Percentiles rank a stretch among this genome's conserved stretches.
Evolutionary conservation across 2,797 vertebrate species (phyloP).

Genomic region (Fratercula arctica): DNA sequence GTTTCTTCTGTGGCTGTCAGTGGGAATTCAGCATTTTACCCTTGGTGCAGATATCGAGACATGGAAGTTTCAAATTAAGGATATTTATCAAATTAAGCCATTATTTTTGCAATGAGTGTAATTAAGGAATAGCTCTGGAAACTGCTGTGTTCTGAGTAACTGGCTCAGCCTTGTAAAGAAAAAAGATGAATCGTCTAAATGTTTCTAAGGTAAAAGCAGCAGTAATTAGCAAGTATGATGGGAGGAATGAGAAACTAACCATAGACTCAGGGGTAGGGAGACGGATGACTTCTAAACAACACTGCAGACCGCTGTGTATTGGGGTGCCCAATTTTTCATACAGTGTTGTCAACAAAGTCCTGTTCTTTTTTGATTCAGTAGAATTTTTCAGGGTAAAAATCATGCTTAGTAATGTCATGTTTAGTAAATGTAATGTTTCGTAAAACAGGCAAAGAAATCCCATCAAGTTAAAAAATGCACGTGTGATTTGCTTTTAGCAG

Average conservation of each 20-base stretch:
- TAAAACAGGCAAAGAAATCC: background rate
- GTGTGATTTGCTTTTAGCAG: background rate
- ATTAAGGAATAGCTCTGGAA: slow-evolving; percentile 39
- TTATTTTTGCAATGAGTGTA: background rate
- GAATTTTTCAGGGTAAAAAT: background rate
- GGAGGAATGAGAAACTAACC: background rate
- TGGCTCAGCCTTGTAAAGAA: background rate
- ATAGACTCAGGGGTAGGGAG: background rate
- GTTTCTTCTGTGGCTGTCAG: background rate
- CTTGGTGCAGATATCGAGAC: background rate
- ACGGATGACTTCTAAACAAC: background rate
- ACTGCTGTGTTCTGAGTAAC: background rate
- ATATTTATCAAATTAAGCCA: slow-evolving; percentile 40
- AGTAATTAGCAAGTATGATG: background rate
- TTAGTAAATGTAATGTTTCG: background rate
- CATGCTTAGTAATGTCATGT: background rate
- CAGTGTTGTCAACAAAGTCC: background rate
- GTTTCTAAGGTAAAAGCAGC: background rate
- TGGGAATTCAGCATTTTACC: slow-evolving; percentile 11
- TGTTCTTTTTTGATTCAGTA: background rate
- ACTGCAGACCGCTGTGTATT: accelerated
- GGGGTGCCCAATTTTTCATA: background rate
- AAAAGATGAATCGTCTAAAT: background rate
- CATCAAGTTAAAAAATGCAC: background rate
- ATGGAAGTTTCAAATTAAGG: slow-evolving; percentile 47